phyloP scores from a whole-genome alignment of 2,888 invertebrate species.

The Actias luna region DNA sequence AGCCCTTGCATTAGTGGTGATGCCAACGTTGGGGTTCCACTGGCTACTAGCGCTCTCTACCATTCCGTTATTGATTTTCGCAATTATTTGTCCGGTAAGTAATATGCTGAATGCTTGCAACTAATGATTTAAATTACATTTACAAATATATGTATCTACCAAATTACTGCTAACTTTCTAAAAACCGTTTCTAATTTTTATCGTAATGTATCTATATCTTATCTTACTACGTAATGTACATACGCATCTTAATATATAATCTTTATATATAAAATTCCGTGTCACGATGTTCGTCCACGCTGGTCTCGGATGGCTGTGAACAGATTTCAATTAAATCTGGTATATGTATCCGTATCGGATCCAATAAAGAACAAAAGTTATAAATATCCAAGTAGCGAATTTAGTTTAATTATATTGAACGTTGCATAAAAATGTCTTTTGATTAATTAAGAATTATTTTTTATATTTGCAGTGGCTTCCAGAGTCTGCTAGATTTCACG shows the following conservation, averaged over 20 bases:
- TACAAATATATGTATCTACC: no score
- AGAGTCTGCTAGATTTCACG: conserved; percentile 94
- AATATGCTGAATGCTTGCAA: background rate
- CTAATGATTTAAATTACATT: background rate
- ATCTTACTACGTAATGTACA: no score
- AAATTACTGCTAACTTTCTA: no score
- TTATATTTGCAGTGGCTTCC: conserved; percentile 90
- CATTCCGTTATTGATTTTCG: conserved; percentile 92
- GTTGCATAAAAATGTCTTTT: background rate
- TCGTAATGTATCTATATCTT: no score
- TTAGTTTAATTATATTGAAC: background rate
- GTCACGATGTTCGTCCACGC: no score
- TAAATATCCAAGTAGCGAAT: background rate
- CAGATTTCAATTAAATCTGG: no score
- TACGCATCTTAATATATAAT: no score
- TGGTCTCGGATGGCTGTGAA: no score
- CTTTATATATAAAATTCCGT: no score
- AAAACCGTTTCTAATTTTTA: no score
- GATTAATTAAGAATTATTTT: background rate
- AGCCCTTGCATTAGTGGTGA: conserved; percentile 92
- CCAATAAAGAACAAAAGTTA: no score
- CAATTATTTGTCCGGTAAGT: conserved; percentile 89
- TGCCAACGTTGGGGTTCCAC: conserved; percentile 95
- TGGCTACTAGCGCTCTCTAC: conserved; percentile 96
- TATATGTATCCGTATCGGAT: no score